These are phyloP conservation scores for Popillia japonica DNA, from an alignment of 1,140 invertebrate species.

Conservation along the genomic window DNA sequence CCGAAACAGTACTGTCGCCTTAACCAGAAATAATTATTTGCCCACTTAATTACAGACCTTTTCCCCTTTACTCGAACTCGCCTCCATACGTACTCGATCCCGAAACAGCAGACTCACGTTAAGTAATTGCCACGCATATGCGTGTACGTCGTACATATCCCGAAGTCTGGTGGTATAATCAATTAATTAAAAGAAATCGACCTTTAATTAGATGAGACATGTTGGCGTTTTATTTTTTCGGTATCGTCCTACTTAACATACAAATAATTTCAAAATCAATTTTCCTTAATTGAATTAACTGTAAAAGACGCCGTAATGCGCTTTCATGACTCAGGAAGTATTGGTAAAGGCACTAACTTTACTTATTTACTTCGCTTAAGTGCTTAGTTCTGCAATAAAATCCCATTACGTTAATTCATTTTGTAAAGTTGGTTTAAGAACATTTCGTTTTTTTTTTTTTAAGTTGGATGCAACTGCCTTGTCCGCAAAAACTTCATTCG, in stretches of 20 bases:
- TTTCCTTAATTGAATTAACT: not conserved
- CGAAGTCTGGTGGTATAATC: not conserved
- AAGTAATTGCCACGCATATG: slow-evolving; percentile 14
- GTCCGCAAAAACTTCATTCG: no score
- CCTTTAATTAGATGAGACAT: slow-evolving; percentile 28
- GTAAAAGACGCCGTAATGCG: no score
- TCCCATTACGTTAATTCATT: no score
- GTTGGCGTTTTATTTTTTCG: not conserved
- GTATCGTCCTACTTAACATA: not conserved
- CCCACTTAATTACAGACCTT: slow-evolving; percentile 26
- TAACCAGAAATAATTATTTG: slow-evolving; percentile 23
- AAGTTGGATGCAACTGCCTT: no score
- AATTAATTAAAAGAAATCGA: slow-evolving; percentile 25
- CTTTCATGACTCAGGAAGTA: no score
- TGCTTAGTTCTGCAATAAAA: no score
- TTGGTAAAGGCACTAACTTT: no score
- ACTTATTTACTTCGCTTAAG: no score
- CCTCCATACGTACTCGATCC: slow-evolving; percentile 26
- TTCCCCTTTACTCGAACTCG: not conserved
- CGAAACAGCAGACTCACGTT: slow-evolving; percentile 26
- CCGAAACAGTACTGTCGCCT: not conserved
- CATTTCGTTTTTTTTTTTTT: no score
- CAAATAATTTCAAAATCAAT: not conserved
- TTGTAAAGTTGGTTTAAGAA: no score
- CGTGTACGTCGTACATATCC: slow-evolving; percentile 15